Evolutionary conservation across 2,888 invertebrate genomes (phyloP).

Genomic region (Corbicula japonica): DNA sequence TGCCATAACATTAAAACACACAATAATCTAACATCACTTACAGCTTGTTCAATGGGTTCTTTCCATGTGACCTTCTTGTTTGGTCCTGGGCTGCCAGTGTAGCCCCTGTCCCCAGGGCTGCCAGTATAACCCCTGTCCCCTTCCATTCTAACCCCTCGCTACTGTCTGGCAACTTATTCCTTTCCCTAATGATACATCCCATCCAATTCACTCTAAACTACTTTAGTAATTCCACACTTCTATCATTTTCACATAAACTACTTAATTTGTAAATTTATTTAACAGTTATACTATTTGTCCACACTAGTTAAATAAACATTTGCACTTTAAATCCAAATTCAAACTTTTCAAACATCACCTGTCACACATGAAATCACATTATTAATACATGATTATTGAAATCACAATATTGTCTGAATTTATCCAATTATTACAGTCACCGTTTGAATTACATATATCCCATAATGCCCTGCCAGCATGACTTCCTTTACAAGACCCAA

Average conservation of each 20-base stretch:
- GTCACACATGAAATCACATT: constrained; percentile 5
- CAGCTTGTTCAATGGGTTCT: constrained; percentile 77
- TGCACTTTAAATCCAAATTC: too few relatives aligned
- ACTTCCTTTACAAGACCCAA: constrained; percentile 5
- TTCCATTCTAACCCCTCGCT: background rate
- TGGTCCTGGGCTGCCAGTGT: constrained; percentile 66
- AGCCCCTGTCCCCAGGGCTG: constrained; percentile 68
- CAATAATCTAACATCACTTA: constrained; percentile 36
- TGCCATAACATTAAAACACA: too few relatives aligned
- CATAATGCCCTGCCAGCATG: constrained; percentile 24
- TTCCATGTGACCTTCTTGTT: constrained; percentile 81
- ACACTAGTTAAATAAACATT: background rate
- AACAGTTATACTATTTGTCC: background rate
- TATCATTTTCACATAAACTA: background rate
- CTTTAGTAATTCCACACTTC: background rate
- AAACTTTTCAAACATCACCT: too few relatives aligned
- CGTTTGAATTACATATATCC: constrained; percentile 19
- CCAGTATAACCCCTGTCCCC: constrained; percentile 45
- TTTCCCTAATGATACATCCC: constrained; percentile 4
- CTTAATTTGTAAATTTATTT: background rate
- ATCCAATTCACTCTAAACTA: background rate
- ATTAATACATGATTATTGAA: constrained; percentile 4
- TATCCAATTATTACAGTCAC: constrained; percentile 18
- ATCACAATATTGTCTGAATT: constrained; percentile 5
- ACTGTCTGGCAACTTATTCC: too few relatives aligned